A percentile compares a stretch with the other conserved stretches of the same genome.
These are phyloP conservation scores for Rissa tridactyla DNA, from an alignment of 2,113 vertebrate genomes.

Conservation along the genomic window DNA sequence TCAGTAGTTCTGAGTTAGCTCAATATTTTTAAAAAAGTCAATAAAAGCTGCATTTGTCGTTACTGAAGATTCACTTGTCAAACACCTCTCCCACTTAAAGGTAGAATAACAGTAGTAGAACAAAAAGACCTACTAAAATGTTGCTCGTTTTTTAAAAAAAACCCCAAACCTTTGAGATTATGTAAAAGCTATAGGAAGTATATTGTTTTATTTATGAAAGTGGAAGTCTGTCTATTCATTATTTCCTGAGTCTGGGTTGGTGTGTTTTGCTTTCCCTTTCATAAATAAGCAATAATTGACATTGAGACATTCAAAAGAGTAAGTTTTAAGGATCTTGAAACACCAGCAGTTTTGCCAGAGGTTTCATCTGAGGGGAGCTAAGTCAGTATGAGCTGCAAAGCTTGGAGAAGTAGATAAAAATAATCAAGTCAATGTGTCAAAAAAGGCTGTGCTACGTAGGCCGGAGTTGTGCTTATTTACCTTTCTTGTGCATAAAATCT, in stretches of 20 bases:
- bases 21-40: conserved; percentile 1
- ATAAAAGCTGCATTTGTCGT: not conserved
- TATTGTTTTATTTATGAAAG: conserved; percentile 62
- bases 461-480: not conserved
- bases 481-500: not conserved
- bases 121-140: conserved; percentile 36
- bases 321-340: conserved; percentile 42
- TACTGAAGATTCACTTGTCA: conserved; percentile 43
- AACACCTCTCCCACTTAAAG: conserved; percentile 20
- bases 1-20: not conserved
- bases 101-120: not conserved
- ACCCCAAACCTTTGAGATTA: not conserved
- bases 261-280: conserved; percentile 20
- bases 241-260: not conserved
- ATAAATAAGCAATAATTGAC: conserved; percentile 37
- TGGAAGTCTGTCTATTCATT: conserved; percentile 41
- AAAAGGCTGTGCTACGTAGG: not conserved
- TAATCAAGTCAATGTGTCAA: not conserved
- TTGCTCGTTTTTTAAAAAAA: not conserved
- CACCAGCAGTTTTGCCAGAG: not conserved
- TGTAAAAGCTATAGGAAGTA: conserved; percentile 45
- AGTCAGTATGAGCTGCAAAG: conserved; percentile 17
- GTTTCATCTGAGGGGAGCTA: not conserved
- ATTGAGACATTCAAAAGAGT: conserved; percentile 12
- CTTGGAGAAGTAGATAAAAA: conserved; percentile 20